Conservation (phyloP, 2,113 vertebrate species). For the Tiliqua scincoides region DNA sequence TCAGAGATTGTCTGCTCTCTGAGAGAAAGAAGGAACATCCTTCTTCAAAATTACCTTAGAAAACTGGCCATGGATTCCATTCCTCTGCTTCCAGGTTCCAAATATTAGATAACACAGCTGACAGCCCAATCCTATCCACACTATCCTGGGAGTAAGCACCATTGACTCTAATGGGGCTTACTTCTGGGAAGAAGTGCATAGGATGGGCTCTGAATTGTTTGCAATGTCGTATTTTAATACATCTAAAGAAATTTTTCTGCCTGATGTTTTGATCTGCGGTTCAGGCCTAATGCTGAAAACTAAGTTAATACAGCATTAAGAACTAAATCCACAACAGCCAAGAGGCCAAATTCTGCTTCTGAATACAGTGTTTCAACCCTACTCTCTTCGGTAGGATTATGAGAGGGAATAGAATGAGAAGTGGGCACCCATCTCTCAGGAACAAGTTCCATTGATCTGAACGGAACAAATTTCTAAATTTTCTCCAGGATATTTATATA, state of each 20-base stretch:
- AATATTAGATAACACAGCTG: neutral
- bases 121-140: too few species aligned
- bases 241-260: constrained; percentile 22
- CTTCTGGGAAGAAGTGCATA: too few species aligned
- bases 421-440: neutral
- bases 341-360: constrained; percentile 7
- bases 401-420: rapidly evolving
- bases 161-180: too few species aligned
- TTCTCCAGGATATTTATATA: neutral
- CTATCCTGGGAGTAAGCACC: too few species aligned
- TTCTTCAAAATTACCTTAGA: constrained; percentile 27
- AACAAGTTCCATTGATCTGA: neutral
- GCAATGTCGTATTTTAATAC: constrained; percentile 19
- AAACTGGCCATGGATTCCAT: neutral
- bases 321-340: constrained; percentile 39
- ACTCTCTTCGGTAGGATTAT: neutral
- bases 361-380: neutral
- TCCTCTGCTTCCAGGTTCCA: constrained; percentile 9
- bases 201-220: too few species aligned
- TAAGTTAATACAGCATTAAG: constrained; percentile 33
- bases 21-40: constrained; percentile 20
- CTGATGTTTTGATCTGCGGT: neutral
- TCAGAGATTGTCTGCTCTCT: constrained; percentile 48
- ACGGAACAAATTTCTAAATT: neutral
- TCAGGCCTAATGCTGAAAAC: neutral